Evolutionary conservation across 2,797 vertebrate species (phyloP), one percentile per base, ranked within the genome.

Genomic region (Aulostomus chinensis): DNA sequence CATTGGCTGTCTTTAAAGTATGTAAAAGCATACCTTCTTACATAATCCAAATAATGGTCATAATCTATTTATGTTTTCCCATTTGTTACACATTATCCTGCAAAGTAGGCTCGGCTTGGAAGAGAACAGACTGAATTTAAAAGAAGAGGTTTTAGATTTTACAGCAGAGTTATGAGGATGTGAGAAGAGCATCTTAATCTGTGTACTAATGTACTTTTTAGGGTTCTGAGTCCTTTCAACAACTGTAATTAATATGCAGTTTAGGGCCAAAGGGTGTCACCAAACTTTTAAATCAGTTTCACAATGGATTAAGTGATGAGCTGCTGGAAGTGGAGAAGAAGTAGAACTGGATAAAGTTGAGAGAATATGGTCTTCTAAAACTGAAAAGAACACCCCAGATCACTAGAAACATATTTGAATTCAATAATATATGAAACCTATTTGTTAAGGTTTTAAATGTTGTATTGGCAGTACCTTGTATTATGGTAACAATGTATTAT

Each of bases 11-110:
- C 71, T 81, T 68, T 62, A 50, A 76, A 64, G 46, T 72, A 54
- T 82, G 38, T 76, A 61, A 47, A 66, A 59, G 45, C 58, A 49
- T 64, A 70, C 54, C 66, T 69, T 65, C 50, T 67, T 63, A 62
- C 52, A 57, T 73, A 59, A 22, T 51, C 33, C 53, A 45, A 31
- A 45, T 60, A 31, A 30, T 53, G 9, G 20, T 42, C 53, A 61
- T 58, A 53, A 62, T 57, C 32, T 60, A 68, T 70, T 78, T 54
- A 65, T 56, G 13, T 31, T 47, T 55, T 67, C 41, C 14, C 16
- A 55, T 22, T n/a, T n/a, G n/a, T n/a, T n/a, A n/a, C n/a, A n/a
- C n/a, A n/a, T n/a, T n/a, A n/a, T n/a, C n/a, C n/a, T 10, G 14
- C 9, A 35, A 22, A 41, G 8, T 30, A n/a, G n/a, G n/a, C n/a